Evolutionary conservation across 1,140 invertebrate genomes (phyloP), one percentile per base, ranked within the genome.

Genomic region (Ptiloglossa arizonensis): DNA sequence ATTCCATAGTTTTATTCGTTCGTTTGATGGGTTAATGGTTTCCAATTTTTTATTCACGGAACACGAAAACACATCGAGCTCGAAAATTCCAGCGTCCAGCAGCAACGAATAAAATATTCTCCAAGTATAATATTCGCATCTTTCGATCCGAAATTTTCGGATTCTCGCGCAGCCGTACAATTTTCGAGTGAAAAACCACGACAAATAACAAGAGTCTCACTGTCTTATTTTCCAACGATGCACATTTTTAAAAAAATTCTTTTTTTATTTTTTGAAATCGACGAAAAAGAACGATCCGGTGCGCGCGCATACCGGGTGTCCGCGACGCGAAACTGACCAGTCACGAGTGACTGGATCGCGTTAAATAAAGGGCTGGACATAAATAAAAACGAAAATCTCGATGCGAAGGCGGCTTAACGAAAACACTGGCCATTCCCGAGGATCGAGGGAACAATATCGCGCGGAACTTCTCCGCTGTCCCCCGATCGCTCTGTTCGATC

Each of bases 351-450:
- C 52, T 75, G 17, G n/a, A 41, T 50, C 64, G 54, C 66, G 64
- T 76, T 76, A 76, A 76, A 76, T 60, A 48, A 74, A 66, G n/a
- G 6, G n/a, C 4, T 75, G 38, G 52, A 17, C 64, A 69, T 76
- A 76, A 76, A 76, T 76, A 69, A 69, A n/a, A 46, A 64, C 29
- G 46, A 72, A 22, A 50, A 73, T 66, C 63, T 67, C 62, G 72
- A 56, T 50, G 60, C 57, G 46, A 50, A 50, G 17, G n/a, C 17
- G 63, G 64, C 41, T 75, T 32, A 62, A 70, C 57, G 57, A 71
- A n/a, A 71, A 63, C 81, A 83, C 82, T 83, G 82, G 82, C 82
- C 82, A 83, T 83, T 78, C 63, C 73, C 67, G 80, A 82, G 56
- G 71, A 67, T 48, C 59, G 35, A 32, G 15, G 35, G 71, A 4